Percentiles rank a stretch among this genome's conserved stretches.
phyloP scores from a whole-genome alignment of 2,888 invertebrate genomes.

The Eupithecia inturbata region DNA sequence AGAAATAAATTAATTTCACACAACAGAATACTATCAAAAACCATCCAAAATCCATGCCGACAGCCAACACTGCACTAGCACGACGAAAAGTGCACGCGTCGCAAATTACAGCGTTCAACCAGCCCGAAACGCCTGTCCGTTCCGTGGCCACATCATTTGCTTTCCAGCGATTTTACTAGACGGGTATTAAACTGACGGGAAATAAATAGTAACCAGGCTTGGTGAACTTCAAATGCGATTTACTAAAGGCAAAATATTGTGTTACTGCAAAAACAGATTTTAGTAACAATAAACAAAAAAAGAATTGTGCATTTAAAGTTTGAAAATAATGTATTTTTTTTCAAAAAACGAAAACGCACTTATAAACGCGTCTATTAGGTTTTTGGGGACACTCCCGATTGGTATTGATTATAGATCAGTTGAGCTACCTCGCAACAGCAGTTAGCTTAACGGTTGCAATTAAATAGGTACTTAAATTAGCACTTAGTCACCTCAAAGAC shows the following conservation, averaged over 20 bases:
- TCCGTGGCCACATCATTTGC: slow-evolving; percentile 69
- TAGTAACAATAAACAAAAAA: not conserved
- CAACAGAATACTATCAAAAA: not conserved
- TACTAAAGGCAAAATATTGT: not conserved
- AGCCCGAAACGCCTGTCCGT: slow-evolving; percentile 64
- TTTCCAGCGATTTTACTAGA: slow-evolving; percentile 57
- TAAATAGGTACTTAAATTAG: too few relatives aligned
- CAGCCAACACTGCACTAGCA: slow-evolving; percentile 44
- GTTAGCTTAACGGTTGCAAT: too few relatives aligned
- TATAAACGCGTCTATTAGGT: too few relatives aligned
- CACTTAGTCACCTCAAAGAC: too few relatives aligned
- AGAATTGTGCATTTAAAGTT: not conserved
- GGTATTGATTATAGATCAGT: too few relatives aligned
- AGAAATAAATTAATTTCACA: not conserved
- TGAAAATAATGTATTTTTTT: too few relatives aligned
- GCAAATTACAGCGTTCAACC: slow-evolving; percentile 70
- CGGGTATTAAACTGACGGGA: slow-evolving; percentile 27
- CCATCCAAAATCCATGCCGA: slow-evolving; percentile 6
- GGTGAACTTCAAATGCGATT: slow-evolving; percentile 4
- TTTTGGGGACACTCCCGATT: too few relatives aligned
- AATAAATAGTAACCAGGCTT: slow-evolving; percentile 18
- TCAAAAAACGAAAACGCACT: too few relatives aligned
- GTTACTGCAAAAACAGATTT: not conserved
- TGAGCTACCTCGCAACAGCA: too few relatives aligned
- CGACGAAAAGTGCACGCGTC: slow-evolving; percentile 67